Conservation (phyloP, 2,113 vertebrate genomes). For the Anhinga rufa region DNA sequence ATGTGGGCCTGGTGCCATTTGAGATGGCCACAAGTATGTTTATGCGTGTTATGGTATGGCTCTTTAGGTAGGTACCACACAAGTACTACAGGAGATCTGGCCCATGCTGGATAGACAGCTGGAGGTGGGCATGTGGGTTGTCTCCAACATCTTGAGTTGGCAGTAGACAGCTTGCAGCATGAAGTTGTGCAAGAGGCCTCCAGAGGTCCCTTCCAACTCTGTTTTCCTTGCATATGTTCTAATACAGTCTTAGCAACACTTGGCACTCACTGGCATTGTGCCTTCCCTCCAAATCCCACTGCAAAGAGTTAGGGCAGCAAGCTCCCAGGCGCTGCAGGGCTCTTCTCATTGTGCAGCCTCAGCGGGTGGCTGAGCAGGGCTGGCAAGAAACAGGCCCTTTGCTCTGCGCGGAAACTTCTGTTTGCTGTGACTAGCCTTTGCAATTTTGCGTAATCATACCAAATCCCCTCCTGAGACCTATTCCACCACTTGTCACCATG, state of each 20-base stretch:
- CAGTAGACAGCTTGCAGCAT: neutral
- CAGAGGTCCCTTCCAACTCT: neutral
- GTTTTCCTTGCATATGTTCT: neutral
- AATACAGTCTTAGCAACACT: neutral
- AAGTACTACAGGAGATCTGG: neutral
- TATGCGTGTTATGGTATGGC: neutral
- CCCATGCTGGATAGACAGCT: neutral
- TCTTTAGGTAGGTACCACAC: neutral
- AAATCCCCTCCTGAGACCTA: neutral
- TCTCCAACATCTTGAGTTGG: neutral
- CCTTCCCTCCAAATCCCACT: neutral
- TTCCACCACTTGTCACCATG: neutral
- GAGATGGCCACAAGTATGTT: neutral
- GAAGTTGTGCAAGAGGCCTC: neutral
- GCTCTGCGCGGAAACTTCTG: neutral
- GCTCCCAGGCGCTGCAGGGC: neutral
- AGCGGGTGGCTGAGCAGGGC: neutral
- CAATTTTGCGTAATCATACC: neutral
- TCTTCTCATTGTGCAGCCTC: neutral
- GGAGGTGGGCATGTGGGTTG: neutral
- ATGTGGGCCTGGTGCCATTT: neutral
- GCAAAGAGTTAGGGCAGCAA: neutral
- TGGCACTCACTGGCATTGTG: neutral
- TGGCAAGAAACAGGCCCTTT: neutral
- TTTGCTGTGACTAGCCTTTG: neutral